Evolutionary conservation across 2,888 invertebrate genomes (phyloP).

Genomic region (Chrysodeixis includens): DNA sequence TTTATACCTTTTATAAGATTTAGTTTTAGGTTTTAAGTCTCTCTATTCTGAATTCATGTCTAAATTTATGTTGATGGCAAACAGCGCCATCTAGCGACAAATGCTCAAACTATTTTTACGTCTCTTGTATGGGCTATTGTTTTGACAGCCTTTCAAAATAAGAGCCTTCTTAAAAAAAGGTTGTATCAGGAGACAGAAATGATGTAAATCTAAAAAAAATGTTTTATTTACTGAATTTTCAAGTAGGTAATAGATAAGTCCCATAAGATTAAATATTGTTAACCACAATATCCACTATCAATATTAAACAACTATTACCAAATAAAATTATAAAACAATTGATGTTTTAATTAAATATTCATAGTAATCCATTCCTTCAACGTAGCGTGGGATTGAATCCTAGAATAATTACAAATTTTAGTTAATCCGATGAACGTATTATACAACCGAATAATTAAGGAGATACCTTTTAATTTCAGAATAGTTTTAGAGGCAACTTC

Average conservation of each 20-base stretch:
- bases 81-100: background rate
- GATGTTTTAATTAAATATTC: slow-evolving; percentile 3
- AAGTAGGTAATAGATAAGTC: no score
- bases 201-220: no score
- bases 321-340: slow-evolving; percentile 24
- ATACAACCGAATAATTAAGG: background rate
- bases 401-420: background rate
- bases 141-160: background rate
- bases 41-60: background rate
- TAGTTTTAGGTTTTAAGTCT: background rate
- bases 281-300: slow-evolving; percentile 6
- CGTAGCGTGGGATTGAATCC: background rate
- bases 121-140: background rate
- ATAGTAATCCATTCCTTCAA: background rate
- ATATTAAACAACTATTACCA: slow-evolving; percentile 29
- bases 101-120: background rate
- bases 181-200: no score
- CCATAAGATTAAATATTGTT: background rate
- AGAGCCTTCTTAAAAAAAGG: no score
- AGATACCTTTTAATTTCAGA: background rate
- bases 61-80: no score
- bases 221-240: no score
- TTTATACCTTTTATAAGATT: background rate
- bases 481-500: background rate
- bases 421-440: background rate